These are phyloP conservation scores for Suillia variegata DNA, from an alignment of 2,888 invertebrate genomes.

Conservation along the genomic window DNA sequence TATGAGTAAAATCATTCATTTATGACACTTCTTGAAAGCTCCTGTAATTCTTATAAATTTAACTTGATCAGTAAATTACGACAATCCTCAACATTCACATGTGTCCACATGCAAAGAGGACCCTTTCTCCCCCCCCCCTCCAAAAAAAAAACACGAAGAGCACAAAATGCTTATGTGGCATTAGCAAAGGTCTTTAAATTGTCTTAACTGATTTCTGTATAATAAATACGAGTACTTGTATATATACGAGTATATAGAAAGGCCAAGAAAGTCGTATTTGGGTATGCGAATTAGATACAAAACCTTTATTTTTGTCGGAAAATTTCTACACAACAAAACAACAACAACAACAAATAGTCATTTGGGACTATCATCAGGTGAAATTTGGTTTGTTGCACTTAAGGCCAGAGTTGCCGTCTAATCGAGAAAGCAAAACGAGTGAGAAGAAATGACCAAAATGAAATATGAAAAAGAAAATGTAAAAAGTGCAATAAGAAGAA, in stretches of 20 bases:
- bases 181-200: slow-evolving; percentile 45
- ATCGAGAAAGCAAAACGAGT: slow-evolving; percentile 19
- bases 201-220: slow-evolving; percentile 54
- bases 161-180: slow-evolving; percentile 25
- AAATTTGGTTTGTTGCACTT: slow-evolving; percentile 27
- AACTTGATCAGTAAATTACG: slow-evolving; percentile 54
- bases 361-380: slow-evolving; percentile 50
- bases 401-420: slow-evolving; percentile 7
- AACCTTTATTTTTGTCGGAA: slow-evolving; percentile 41
- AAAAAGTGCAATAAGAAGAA: slow-evolving; percentile 27
- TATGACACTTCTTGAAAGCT: too few relatives aligned
- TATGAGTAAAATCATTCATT: too few relatives aligned
- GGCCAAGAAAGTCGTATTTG: slow-evolving; percentile 8
- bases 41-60: too few relatives aligned
- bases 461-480: slow-evolving; percentile 2
- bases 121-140: too few relatives aligned
- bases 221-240: slow-evolving; percentile 48
- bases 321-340: slow-evolving; percentile 25
- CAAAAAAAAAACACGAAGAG: background rate
- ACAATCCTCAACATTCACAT: slow-evolving; percentile 24
- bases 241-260: too few relatives aligned
- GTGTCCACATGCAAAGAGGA: too few relatives aligned
- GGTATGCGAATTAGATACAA: slow-evolving; percentile 40
- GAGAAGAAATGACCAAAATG: slow-evolving; percentile 30
- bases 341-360: slow-evolving; percentile 53